Evolutionary conservation across 2,113 vertebrate species (phyloP), one percentile per base, ranked within the genome.

Genomic region (Eudorcas thomsonii): DNA sequence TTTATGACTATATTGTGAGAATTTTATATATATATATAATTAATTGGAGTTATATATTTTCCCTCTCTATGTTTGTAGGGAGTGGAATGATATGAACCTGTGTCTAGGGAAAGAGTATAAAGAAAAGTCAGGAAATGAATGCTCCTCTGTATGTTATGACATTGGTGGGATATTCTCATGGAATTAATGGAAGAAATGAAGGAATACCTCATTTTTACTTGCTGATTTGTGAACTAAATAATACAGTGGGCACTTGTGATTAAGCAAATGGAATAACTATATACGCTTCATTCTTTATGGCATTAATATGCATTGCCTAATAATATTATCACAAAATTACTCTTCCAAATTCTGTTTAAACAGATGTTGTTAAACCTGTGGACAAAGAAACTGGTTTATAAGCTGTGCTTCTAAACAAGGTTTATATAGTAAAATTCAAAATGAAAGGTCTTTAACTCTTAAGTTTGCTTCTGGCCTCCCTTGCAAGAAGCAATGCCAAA

Each of bases 401-500:
- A 67, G 74, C 71, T 33, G 28, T 83, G 36, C 45, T 78, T 77
- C 54, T 39, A 36, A 96, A 54, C 13, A 85, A 88, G 23, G 23
- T 91, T 90, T 77, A 59, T 60, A 33, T 54, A 83, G 89, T 96
- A 64, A 84, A 91, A 77, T 93, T 96, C 78, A 89, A 71, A 97
- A 62, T 93, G 59, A 59, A 95, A 95, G 80, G 21, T 16, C 71
- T 55, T 89, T 96, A 87, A 15, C 43, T 77, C 81, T 71, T 87
- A 59, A 62, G 13, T 30, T 94, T 84, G 30, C 12, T 57, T 90
- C 78, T 77, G 87, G 87, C 88, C 36, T 96, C 33, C 11, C 39
- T 88, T 97, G 93, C 33, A 93, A 83, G 91, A 96, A 94, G 96
- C 81, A 95, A 84, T 94, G 83, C 48, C 5, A 21, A 87, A 36